These are phyloP conservation scores for Xiphorhynchus elegans DNA, from an alignment of 2,113 vertebrate species.

Conservation along the genomic window DNA sequence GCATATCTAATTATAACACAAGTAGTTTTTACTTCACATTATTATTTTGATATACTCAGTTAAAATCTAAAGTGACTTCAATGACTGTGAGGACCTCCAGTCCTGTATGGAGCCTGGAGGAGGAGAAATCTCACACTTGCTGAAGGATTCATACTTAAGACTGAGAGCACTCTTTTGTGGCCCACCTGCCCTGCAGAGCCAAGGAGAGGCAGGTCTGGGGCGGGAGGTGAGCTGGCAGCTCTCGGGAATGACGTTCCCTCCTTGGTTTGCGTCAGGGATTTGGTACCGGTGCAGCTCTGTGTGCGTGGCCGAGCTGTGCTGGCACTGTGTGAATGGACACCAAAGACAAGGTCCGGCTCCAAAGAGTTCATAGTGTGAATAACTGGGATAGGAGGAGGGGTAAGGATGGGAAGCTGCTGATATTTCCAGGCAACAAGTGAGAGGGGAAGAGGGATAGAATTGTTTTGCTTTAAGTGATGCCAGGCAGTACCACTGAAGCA, in stretches of 20 bases:
- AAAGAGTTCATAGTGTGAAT: not conserved
- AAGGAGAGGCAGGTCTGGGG: accelerated
- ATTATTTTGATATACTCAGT: not conserved
- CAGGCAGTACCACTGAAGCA: not conserved
- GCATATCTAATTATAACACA: not conserved
- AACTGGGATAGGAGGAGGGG: not conserved
- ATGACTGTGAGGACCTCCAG: not conserved
- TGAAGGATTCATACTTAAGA: accelerated
- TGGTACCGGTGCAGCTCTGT: accelerated
- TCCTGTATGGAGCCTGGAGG: not conserved
- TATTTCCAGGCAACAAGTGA: not conserved
- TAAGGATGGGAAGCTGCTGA: not conserved
- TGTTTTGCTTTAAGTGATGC: not conserved
- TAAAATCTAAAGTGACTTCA: not conserved
- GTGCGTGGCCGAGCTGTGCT: accelerated
- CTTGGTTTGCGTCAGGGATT: not conserved
- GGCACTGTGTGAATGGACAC: not conserved
- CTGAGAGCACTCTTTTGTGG: accelerated
- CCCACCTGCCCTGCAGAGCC: not conserved
- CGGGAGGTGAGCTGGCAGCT: not conserved
- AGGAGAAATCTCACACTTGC: not conserved
- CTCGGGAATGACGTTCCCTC: accelerated
- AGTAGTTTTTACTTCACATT: not conserved
- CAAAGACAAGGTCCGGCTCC: not conserved
- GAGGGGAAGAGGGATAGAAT: not conserved